Base-by-base conservation (phyloP, 2,113 vertebrate genomes). In the Ivindomyrus marchei region DNA sequence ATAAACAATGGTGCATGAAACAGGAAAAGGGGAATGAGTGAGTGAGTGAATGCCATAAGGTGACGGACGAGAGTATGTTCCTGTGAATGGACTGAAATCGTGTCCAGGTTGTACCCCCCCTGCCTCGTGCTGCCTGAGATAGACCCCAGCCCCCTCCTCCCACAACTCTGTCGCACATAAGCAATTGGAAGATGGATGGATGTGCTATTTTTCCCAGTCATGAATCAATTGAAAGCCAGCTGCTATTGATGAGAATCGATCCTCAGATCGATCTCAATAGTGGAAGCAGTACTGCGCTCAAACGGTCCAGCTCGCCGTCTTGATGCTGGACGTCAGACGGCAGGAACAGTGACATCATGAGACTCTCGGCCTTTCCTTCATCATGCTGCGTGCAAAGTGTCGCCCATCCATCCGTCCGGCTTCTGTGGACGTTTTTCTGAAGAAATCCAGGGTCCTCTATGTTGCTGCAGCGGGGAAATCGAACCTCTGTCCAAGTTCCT, bases 231-330 rank as follows among this genome's bases (percentile, higher is more conserved):
- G 50, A 88, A 88, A 47, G 45, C n/a, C 56, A 46, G 47, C 45
- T 74, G 62, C 62, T 88, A 74, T 88, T 88, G 88, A 88, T 88
- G 56, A 74, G 36, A 70, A 88, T 88, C 27, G 88, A 88, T 70
- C 24, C 11, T 42, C n/a, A 15, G 88, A 77, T 88, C 39, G 15
- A 88, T 88, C 36, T 13, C 21, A 49, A 21, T 50, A n/a, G 27
- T 15, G 21, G 88, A 70, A 13, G 15, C 42, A 11, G 88, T 66
- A 36, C 21, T 45, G 36, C 27, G 45, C 42, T 88, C 58, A 24
- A 36, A 36, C 15, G 27, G 42, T 85, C 39, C 6, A 3, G 62
- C 24, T 88, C 9, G 4, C 70, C 15, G 1, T 0, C 74, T 17
- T 80, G 74, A 36, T 80, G 31, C 74, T 17, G 74, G 74, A 39